These are phyloP conservation scores for Myanophis thanlyinensis DNA, from an alignment of 2,113 vertebrate genomes.

Conservation along the genomic window DNA sequence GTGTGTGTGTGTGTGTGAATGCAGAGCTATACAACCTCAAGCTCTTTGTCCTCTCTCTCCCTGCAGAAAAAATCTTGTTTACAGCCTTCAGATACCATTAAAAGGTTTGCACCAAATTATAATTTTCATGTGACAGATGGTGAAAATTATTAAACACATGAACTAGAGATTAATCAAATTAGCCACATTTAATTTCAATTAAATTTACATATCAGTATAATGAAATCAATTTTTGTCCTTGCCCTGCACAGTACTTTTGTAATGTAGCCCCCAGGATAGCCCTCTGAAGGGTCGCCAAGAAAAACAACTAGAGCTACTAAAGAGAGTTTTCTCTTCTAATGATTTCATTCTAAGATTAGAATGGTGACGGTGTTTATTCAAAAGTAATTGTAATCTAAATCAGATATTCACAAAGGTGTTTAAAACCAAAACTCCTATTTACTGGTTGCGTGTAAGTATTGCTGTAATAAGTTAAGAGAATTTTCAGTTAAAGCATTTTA, in stretches of 20 bases:
- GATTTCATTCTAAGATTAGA: neutral
- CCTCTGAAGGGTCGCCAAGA: neutral
- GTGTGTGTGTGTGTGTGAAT: too few species aligned
- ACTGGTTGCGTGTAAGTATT: neutral
- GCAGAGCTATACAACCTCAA: neutral
- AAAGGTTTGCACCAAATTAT: neutral
- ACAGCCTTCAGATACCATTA: neutral
- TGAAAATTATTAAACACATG: neutral
- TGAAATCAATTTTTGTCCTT: neutral
- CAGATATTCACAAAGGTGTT: neutral
- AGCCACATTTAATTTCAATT: neutral
- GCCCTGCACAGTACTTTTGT: neutral
- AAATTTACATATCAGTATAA: neutral
- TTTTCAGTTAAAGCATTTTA: slow-evolving; percentile 6
- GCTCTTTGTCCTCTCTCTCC: neutral
- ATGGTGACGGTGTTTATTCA: neutral
- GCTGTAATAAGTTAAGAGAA: neutral
- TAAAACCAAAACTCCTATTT: neutral
- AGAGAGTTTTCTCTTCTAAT: neutral
- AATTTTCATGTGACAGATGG: neutral
- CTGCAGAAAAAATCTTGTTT: neutral
- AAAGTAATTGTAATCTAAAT: neutral
- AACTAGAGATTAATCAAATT: neutral
- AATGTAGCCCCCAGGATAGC: neutral
- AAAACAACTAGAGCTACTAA: neutral